Conservation (phyloP, 2,113 vertebrate genomes). For the Vulpes ferrilata region DNA sequence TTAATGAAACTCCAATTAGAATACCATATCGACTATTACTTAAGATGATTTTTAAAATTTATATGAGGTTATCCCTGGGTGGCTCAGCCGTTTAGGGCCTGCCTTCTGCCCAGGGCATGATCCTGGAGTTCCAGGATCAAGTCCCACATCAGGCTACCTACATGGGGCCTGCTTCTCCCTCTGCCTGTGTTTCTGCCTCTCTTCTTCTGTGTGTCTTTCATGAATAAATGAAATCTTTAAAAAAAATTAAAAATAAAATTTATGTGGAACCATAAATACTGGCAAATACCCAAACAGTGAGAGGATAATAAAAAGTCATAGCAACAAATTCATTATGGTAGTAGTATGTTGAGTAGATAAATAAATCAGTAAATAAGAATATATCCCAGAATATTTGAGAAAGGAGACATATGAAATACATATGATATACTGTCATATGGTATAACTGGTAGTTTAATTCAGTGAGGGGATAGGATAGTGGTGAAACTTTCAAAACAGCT, state of each 20-base stretch:
- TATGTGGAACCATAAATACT: constrained; percentile 9
- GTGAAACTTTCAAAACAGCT: not conserved
- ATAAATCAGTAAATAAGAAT: not conserved
- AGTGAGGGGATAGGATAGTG: not conserved
- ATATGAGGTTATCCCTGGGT: not conserved
- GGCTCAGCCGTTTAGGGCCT: too few relatives aligned
- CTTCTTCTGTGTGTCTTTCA: too few relatives aligned
- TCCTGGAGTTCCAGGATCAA: too few relatives aligned
- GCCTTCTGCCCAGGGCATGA: too few relatives aligned
- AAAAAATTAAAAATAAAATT: not conserved
- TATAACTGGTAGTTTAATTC: not conserved
- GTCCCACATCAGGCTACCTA: too few relatives aligned
- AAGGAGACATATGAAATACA: not conserved
- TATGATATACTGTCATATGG: not conserved
- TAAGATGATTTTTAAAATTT: not conserved
- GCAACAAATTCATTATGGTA: not conserved
- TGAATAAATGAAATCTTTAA: too few relatives aligned
- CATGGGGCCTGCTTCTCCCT: too few relatives aligned
- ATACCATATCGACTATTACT: not conserved
- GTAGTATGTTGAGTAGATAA: not conserved
- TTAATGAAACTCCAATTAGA: constrained; percentile 22
- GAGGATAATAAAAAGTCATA: not conserved
- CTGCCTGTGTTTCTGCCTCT: too few relatives aligned
- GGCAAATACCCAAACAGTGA: not conserved
- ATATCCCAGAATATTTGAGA: not conserved